Percentiles rank a stretch among this genome's conserved stretches.
Conservation (phyloP, 2,888 invertebrate species). For the Stenodema calcarata region DNA sequence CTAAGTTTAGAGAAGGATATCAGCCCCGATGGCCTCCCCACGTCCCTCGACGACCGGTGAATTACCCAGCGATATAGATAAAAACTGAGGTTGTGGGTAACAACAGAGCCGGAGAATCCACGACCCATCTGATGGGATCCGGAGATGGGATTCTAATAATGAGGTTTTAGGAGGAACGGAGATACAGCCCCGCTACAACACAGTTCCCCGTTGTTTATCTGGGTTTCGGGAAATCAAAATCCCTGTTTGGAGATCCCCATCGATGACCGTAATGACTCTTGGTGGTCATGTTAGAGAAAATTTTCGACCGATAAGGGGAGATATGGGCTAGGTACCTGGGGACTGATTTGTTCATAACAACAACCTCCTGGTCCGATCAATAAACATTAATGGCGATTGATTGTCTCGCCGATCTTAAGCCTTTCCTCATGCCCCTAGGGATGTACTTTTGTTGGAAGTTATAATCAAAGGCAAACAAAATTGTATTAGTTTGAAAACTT, state of each 20-base stretch:
- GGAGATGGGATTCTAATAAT: not conserved
- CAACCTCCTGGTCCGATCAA: not conserved
- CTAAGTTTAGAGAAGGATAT: constrained; percentile 26
- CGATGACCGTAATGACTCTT: not conserved
- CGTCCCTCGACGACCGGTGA: not conserved
- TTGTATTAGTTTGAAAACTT: too few relatives aligned
- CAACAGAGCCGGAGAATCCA: not conserved
- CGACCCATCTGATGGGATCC: not conserved
- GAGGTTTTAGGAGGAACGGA: not conserved
- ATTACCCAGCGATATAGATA: constrained; percentile 12
- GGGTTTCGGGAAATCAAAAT: not conserved
- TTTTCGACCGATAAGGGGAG: not conserved
- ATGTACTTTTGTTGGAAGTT: too few relatives aligned
- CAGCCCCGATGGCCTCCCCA: not conserved
- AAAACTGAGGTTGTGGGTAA: not conserved
- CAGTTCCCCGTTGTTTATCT: not conserved
- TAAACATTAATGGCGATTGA: not conserved
- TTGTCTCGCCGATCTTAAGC: not conserved
- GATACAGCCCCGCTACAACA: not conserved
- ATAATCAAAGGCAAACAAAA: too few relatives aligned
- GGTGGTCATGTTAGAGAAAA: not conserved
- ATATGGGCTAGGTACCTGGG: not conserved
- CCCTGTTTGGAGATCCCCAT: not conserved
- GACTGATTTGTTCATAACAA: not conserved
- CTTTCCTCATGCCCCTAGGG: too few relatives aligned